phyloP scores from a whole-genome alignment of 2,113 vertebrate genomes.

The Aviceda subcristata region DNA sequence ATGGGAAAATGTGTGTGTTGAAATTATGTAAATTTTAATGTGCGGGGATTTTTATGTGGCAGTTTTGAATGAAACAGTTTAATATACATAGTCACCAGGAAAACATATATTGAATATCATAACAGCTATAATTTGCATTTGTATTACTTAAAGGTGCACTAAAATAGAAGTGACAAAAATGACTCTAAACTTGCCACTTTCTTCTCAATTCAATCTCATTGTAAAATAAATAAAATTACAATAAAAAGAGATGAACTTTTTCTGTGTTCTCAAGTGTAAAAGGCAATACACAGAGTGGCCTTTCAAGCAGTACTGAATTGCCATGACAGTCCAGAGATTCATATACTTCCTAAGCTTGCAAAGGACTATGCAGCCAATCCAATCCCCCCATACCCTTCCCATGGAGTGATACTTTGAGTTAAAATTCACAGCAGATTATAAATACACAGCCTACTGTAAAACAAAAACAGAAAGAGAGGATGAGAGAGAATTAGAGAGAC shows the following conservation, averaged over 20 bases:
- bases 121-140: neutral
- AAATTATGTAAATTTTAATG: neutral
- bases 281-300: neutral
- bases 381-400: neutral
- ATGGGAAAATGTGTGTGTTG: neutral
- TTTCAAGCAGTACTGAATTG: neutral
- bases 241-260: neutral
- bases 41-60: neutral
- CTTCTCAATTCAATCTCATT: neutral
- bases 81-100: neutral
- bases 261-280: neutral
- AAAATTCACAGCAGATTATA: neutral
- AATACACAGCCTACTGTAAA: neutral
- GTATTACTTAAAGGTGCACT: neutral
- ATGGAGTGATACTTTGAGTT: neutral
- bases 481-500: neutral
- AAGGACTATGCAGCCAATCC: neutral
- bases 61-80: neutral
- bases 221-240: neutral
- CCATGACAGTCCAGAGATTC: neutral
- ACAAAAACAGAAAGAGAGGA: neutral
- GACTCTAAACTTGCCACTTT: neutral
- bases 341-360: neutral
- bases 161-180: neutral
- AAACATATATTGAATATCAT: neutral